Evolutionary conservation across 1,140 invertebrate species (phyloP).

Genomic region (Pachypsylla venusta): DNA sequence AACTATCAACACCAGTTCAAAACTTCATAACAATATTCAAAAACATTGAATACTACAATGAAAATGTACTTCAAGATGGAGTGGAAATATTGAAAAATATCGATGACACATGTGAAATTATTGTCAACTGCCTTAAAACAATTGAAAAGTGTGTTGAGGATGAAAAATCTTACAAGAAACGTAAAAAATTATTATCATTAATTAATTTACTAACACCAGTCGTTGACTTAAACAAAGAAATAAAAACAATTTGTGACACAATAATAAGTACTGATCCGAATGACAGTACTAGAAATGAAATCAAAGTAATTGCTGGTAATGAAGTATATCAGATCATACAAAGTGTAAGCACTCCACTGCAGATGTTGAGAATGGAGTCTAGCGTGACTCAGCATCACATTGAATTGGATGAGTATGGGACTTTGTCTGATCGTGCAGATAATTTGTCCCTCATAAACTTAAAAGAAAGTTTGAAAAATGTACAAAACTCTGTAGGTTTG

Average conservation of each 20-base stretch:
- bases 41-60: constrained; percentile 26
- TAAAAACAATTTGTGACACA: constrained; percentile 18
- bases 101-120: constrained; percentile 21
- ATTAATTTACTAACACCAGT: constrained; percentile 21
- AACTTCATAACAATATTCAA: constrained; percentile 35
- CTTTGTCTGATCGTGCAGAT: constrained; percentile 3
- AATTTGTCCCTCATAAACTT: constrained; percentile 4
- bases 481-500: constrained; percentile 20
- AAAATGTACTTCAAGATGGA: constrained; percentile 21
- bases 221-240: constrained; percentile 20
- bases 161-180: constrained; percentile 14
- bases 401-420: constrained; percentile 22
- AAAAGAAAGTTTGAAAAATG: constrained; percentile 19
- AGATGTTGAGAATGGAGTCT: constrained; percentile 22
- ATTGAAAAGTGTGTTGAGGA: constrained; percentile 19
- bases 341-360: constrained; percentile 23
- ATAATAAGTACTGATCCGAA: background rate
- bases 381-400: constrained; percentile 24
- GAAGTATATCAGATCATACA: constrained; percentile 20
- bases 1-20: constrained; percentile 33
- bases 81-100: constrained; percentile 18
- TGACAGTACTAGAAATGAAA: constrained; percentile 11
- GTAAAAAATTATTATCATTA: constrained; percentile 15
- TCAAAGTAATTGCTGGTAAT: constrained; percentile 5
- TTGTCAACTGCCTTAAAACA: constrained; percentile 19